Conservation (phyloP, 2,888 invertebrate genomes). For the Leptinotarsa haldemani region DNA sequence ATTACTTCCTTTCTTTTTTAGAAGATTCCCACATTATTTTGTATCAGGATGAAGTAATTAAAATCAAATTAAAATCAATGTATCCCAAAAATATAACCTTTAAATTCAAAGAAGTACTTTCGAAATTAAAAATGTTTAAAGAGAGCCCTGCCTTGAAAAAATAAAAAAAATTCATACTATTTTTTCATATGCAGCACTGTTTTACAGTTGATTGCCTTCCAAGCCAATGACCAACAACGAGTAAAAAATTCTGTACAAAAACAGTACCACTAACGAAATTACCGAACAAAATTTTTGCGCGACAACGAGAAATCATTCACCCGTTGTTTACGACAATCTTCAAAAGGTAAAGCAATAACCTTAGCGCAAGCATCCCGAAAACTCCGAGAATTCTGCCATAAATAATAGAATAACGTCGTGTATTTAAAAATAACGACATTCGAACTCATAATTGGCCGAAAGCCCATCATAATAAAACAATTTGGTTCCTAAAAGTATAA, state of each 20-base stretch:
- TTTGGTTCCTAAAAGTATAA: slow-evolving; percentile 55
- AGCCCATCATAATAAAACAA: slow-evolving; percentile 56
- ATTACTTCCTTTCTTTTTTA: too few species aligned
- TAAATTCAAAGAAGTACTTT: too few species aligned
- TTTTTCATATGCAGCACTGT: too few species aligned
- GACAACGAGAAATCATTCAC: not conserved
- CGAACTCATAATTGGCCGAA: slow-evolving; percentile 54
- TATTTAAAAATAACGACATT: slow-evolving; percentile 54
- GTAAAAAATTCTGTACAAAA: not conserved
- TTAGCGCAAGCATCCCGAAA: slow-evolving; percentile 44
- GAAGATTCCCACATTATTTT: too few species aligned
- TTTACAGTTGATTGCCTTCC: not conserved
- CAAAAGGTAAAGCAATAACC: slow-evolving; percentile 27
- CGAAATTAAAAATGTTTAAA: too few species aligned
- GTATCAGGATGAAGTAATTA: too few species aligned
- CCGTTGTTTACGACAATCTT: slow-evolving; percentile 10
- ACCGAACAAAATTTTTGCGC: not conserved
- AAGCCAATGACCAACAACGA: not conserved
- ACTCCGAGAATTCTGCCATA: slow-evolving; percentile 40
- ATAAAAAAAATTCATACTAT: too few species aligned
- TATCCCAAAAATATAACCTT: too few species aligned
- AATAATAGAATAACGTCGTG: slow-evolving; percentile 48
- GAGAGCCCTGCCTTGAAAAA: too few species aligned
- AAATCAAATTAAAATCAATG: too few species aligned
- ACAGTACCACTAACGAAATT: not conserved